Base-by-base conservation (phyloP, 2,888 invertebrate species). In the Kuschelorhynchus macadamiae region DNA sequence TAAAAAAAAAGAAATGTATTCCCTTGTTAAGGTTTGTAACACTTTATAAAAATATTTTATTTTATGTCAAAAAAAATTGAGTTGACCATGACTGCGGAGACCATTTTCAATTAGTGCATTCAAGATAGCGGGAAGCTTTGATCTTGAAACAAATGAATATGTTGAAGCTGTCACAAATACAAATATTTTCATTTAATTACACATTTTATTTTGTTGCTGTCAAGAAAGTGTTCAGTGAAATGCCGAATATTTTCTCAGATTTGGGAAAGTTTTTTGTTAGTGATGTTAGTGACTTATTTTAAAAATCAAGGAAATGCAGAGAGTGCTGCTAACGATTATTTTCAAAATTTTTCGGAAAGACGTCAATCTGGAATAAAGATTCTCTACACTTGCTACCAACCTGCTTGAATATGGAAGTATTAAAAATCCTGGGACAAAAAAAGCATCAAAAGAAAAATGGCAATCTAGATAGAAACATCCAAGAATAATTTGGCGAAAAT, bases 271-370 rank as follows among this genome's bases (percentile, higher is more conserved):
- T 36, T 36, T 3, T 7, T 7, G 7, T 25, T n/a, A n/a, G n/a
- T n/a, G n/a, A 25, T 25, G 3, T 7, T 36, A 36, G 11, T 36
- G 11, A 36, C 36, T 36, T 36, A 36, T 36, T 7, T 3, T 36
- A 12, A 36, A 12, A 36, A 36, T 4, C 36, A 36, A 36, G n/a
- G 11, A 12, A 36, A 36, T n/a, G 36, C 36, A 11, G 36, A 36
- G 36, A 36, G 36, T 36, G 36, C 11, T 12, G 36, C 36, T 11
- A 36, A 36, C 36, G 36, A 36, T 36, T 36, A 36, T 36, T 36
- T 36, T n/a, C 3, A 7, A 36, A 36, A 36, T 36, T 36, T 12
- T 36, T 11, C 12, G 3, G 12, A 36, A 3, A 36, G 36, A 36
- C 36, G 36, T 36, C 12, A 36, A 36, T 11, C 36, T 36, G 36